Evolutionary conservation across 2,888 invertebrate genomes (phyloP).

Genomic region (Tipula vernalis): DNA sequence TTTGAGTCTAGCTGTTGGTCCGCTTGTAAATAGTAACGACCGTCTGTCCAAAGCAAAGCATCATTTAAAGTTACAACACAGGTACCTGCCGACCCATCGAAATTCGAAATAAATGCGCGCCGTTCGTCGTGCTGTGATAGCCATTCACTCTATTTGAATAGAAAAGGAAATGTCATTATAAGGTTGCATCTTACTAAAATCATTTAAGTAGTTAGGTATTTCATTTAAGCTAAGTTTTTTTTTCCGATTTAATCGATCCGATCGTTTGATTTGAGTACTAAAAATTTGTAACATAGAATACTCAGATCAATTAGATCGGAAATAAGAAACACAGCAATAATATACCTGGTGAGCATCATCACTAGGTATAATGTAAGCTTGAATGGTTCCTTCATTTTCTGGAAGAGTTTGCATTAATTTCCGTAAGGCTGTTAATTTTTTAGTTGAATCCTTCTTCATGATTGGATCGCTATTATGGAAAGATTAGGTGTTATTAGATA

Average conservation of each 20-base stretch:
- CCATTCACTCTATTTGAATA: conserved; percentile 63
- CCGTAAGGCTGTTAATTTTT: conserved; percentile 23
- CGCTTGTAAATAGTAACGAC: conserved; percentile 89
- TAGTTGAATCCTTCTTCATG: not conserved
- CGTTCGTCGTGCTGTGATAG: conserved; percentile 74
- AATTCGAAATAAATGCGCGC: conserved; percentile 74
- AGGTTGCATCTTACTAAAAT: not conserved
- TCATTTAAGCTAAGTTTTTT: too few species aligned
- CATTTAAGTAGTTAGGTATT: not conserved
- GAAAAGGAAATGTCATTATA: not conserved
- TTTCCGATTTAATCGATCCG: too few species aligned
- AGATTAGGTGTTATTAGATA: too few species aligned
- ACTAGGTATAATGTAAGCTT: conserved; percentile 63
- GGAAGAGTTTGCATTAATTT: conserved; percentile 25
- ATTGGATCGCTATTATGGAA: not conserved
- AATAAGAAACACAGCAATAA: too few species aligned
- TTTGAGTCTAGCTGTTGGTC: conserved; percentile 60
- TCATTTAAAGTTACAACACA: conserved; percentile 65
- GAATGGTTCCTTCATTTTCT: conserved; percentile 34
- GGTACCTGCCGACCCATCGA: conserved; percentile 83
- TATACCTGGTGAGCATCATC: conserved; percentile 56
- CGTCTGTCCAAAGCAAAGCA: conserved; percentile 95
- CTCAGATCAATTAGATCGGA: too few species aligned
- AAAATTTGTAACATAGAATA: too few species aligned
- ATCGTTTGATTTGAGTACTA: too few species aligned